A percentile compares a stretch with the other conserved stretches of the same genome.
phyloP scores from a whole-genome alignment of 2,797 vertebrate genomes.

The Falco berigora region DNA sequence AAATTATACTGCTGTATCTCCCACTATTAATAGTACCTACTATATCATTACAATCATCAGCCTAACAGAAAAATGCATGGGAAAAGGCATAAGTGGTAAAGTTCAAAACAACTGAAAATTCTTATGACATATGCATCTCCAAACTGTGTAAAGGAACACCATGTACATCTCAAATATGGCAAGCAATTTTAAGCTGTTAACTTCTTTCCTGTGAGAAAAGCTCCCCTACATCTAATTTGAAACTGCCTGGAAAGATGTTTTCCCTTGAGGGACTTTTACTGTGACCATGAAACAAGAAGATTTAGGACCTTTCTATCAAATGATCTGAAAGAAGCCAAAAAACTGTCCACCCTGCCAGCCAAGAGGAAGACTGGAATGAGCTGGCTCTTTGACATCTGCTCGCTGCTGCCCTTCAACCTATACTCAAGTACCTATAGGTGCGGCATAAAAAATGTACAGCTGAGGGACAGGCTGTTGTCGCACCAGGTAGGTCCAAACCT shows the following conservation, averaged over 20 bases:
- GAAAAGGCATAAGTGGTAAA: not conserved
- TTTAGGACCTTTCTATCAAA: not conserved
- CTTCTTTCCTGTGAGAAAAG: slow-evolving; percentile 44
- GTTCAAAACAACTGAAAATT: not conserved
- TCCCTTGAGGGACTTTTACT: not conserved
- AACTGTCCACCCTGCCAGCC: not conserved
- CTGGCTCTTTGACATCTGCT: not conserved
- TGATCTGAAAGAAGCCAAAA: not conserved
- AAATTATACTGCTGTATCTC: not conserved
- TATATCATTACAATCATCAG: not conserved
- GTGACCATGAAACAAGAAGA: not conserved
- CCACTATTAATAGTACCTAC: not conserved
- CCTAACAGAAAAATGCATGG: not conserved
- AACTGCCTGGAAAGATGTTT: not conserved
- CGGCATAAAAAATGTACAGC: not conserved
- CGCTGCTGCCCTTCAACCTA: not conserved
- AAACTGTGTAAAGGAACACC: not conserved
- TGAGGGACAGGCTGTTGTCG: not conserved
- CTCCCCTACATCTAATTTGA: not conserved
- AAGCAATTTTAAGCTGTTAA: not conserved
- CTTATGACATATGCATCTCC: not conserved
- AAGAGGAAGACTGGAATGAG: not conserved
- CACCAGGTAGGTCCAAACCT: not conserved
- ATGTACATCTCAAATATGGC: not conserved
- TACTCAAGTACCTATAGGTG: not conserved